Conservation (phyloP, 2,797 vertebrate genomes). For the Cryptoprocta ferox region DNA sequence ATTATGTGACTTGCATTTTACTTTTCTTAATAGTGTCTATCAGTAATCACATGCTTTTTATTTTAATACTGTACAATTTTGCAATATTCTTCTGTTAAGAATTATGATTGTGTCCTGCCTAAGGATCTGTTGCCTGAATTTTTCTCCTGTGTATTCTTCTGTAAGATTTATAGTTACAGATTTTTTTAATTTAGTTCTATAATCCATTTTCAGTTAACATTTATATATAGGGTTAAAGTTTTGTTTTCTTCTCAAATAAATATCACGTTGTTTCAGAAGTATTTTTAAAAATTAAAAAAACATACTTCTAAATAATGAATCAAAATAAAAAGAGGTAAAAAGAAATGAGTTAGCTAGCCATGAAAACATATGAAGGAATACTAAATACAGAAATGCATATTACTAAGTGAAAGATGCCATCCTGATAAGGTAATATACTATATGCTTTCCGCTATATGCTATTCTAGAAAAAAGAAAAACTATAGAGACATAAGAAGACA, state of each 20-base stretch:
- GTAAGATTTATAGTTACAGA: neutral
- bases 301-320: neutral
- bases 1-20: neutral
- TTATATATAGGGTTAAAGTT: neutral
- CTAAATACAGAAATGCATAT: neutral
- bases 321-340: neutral
- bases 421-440: neutral
- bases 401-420: neutral
- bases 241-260: neutral
- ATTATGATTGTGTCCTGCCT: neutral
- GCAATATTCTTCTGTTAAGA: neutral
- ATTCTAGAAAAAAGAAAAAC: neutral
- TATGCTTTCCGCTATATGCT: neutral
- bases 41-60: neutral
- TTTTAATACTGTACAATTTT: neutral
- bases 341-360: neutral
- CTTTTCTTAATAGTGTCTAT: neutral
- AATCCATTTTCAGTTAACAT: neutral
- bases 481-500: neutral
- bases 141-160: neutral
- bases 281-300: neutral
- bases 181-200: neutral
- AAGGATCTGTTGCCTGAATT: neutral
- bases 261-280: neutral
- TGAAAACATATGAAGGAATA: neutral